Base-by-base conservation (phyloP, 64 coral and sea anemone genomes). In the Porites australiensis region DNA sequence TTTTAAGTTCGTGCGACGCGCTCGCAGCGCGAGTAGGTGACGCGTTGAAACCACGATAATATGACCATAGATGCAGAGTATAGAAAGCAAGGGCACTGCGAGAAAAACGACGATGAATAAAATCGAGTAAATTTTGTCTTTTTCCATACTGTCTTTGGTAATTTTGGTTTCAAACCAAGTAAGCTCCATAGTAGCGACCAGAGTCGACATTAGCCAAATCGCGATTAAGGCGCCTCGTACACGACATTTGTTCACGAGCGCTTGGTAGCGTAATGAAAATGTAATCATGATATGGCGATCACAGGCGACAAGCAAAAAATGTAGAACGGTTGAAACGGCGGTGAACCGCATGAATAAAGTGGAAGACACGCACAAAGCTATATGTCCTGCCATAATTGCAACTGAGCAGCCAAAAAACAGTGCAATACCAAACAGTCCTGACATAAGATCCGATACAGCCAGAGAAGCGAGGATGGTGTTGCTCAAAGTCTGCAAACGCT, bases 311-410 rank as follows among this genome's bases (percentile, higher is more conserved):
- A 88, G 23, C 7, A 91, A 43, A 45, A 95, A 74, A 49, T 95
- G 94, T 50, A 91, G 73, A 13, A 95, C 82, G 13, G 94, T 95
- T n/a, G 94, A 95, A 74, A 91, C 78, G 5, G 94, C 77, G 7
- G 94, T 91, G 65, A 95, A 87, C 22, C 83, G 88, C 11, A 91
- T 67, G 48, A 91, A 79, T 22, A 67, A 70, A 19, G 37, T 75
- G 2, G 94, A 72, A 7, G 69, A 58, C 0, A 87, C 86, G 73
- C 94, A 95, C 3, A 44, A 3, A 14, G 2, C 6, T 47, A 49
- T 15, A 11, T 3, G 23, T 15, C 46, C 58, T 9, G 44, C 1
- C 14, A 4, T 54, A 4, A 20, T 52, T 0, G 72, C 3, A 47
- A 79, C 37, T 22, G 67, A 72, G 21, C 94, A 95, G 4, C 67